These are phyloP conservation scores for Lasiurus cinereus DNA, from an alignment of 2,113 vertebrate species.

Conservation along the genomic window DNA sequence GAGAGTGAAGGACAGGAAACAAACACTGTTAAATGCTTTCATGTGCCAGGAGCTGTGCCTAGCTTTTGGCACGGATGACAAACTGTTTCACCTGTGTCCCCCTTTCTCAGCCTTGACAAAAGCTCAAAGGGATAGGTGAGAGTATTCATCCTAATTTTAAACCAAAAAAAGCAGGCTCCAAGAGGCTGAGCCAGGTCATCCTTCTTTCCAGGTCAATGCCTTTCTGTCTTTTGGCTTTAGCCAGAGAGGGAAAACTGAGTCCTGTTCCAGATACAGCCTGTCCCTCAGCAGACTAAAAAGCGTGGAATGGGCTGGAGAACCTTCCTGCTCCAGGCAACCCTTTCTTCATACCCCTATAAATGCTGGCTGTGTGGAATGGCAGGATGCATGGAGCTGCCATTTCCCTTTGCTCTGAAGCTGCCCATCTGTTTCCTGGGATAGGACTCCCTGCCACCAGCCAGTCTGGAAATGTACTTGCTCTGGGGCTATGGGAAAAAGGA, in stretches of 20 bases:
- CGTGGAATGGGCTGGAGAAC: neutral
- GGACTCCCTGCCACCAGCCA: slow-evolving; percentile 45
- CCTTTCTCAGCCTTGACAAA: neutral
- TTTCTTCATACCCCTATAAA: neutral
- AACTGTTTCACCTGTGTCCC: neutral
- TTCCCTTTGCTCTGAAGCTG: slow-evolving; percentile 65
- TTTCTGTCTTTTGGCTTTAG: slow-evolving; percentile 13
- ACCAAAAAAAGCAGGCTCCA: slow-evolving; percentile 31
- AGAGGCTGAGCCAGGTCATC: neutral
- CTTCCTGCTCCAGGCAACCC: neutral
- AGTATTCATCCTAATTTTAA: neutral
- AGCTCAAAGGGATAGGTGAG: neutral
- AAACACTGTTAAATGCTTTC: neutral
- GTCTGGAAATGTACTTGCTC: slow-evolving; percentile 67
- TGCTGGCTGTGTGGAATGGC: neutral
- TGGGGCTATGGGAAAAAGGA: slow-evolving; percentile 71
- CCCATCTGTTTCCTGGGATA: slow-evolving; percentile 83
- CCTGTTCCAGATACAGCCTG: neutral
- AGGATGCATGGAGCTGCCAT: slow-evolving; percentile 60
- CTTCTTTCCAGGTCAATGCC: neutral
- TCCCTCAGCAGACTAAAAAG: neutral
- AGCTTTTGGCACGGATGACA: neutral
- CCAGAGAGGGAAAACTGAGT: neutral
- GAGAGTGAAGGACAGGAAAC: neutral
- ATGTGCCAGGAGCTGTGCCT: neutral